Percentiles rank a stretch among this genome's conserved stretches.
Evolutionary conservation across 2,888 invertebrate genomes (phyloP).

Genomic region (Prosopocoilus inquinatus): DNA sequence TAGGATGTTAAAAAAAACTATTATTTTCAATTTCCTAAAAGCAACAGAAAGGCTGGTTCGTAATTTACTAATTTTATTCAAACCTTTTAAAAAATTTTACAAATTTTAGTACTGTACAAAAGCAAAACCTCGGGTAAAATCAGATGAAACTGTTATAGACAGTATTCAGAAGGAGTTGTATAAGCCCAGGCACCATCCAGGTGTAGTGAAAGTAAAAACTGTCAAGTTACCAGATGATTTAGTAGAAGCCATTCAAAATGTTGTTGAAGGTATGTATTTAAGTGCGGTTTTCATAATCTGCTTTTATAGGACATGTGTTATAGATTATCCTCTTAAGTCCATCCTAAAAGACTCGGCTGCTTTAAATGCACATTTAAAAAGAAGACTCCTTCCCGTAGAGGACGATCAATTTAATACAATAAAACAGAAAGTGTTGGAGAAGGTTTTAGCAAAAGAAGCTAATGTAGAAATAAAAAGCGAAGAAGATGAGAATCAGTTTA

Average conservation of each 20-base stretch:
- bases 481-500: slow-evolving; percentile 49
- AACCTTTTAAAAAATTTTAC: neutral
- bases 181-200: slow-evolving; percentile 73
- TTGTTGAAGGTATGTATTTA: slow-evolving; percentile 51
- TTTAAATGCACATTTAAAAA: slow-evolving; percentile 60
- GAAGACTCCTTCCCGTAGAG: slow-evolving; percentile 67
- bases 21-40: neutral
- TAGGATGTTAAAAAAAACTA: neutral
- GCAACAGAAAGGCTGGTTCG: neutral
- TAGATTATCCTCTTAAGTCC: slow-evolving; percentile 59
- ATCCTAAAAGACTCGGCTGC: slow-evolving; percentile 55
- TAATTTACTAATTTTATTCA: neutral
- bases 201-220: slow-evolving; percentile 57
- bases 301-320: too few species aligned
- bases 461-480: slow-evolving; percentile 47
- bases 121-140: slow-evolving; percentile 46
- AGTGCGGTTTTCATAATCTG: neutral
- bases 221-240: slow-evolving; percentile 62
- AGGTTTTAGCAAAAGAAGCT: slow-evolving; percentile 31
- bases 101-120: slow-evolving; percentile 38
- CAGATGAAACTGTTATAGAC: slow-evolving; percentile 54
- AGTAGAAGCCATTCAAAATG: slow-evolving; percentile 55
- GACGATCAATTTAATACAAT: slow-evolving; percentile 52
- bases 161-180: slow-evolving; percentile 54
- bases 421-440: slow-evolving; percentile 48